Evolutionary conservation across 2,888 invertebrate genomes (phyloP).

Genomic region (Ptychoptera contaminata): DNA sequence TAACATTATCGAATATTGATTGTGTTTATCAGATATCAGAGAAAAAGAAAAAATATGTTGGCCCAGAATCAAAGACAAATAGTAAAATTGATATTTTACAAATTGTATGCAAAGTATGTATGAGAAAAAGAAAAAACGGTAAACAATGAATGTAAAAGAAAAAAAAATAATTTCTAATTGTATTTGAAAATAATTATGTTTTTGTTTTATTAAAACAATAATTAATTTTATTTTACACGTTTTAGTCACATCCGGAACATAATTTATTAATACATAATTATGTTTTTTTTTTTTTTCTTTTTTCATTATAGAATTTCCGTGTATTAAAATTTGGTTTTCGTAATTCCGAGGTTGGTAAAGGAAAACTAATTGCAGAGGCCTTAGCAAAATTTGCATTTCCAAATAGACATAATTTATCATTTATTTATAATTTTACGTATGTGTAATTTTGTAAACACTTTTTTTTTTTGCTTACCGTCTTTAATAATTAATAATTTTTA

Average conservation of each 20-base stretch:
- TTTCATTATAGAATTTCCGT: conserved; percentile 56
- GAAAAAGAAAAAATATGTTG: conserved; percentile 23
- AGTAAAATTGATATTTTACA: conserved; percentile 27
- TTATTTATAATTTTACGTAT: conserved; percentile 76
- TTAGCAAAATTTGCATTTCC: conserved; percentile 79
- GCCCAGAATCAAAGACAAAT: conserved; percentile 23
- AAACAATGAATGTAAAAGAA: neutral
- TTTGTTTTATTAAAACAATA: too few relatives aligned
- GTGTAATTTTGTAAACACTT: conserved; percentile 7
- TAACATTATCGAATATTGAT: conserved; percentile 30
- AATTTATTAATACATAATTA: neutral
- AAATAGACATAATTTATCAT: conserved; percentile 67
- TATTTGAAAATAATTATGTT: neutral
- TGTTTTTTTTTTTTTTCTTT: conserved; percentile 19
- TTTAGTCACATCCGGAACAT: too few relatives aligned
- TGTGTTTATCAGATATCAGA: conserved; percentile 25
- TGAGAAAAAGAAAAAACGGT: neutral
- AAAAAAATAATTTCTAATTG: neutral
- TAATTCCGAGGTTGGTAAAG: conserved; percentile 63
- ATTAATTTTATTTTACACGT: too few relatives aligned
- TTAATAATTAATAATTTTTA: conserved; percentile 10
- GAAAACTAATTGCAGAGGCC: conserved; percentile 64
- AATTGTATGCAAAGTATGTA: conserved; percentile 24
- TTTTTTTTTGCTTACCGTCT: neutral
- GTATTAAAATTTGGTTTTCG: conserved; percentile 78